These are phyloP conservation scores for Dolichallabes microphthalmus DNA, from an alignment of 2,113 vertebrate genomes.

Conservation along the genomic window DNA sequence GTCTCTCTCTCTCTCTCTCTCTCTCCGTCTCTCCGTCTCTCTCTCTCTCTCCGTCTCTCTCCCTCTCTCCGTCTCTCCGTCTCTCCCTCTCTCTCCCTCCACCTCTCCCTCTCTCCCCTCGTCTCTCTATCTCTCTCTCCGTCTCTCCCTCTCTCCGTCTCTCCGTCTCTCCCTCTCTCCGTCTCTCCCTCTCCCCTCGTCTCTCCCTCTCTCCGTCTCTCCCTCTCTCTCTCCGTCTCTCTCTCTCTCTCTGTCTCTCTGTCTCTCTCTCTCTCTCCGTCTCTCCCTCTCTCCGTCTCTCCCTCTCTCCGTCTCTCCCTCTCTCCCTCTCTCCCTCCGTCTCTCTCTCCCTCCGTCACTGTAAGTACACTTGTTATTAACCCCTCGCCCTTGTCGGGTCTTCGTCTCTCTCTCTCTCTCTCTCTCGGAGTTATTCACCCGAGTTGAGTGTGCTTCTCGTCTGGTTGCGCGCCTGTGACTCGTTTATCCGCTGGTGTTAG, in stretches of 20 bases:
- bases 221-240: neutral
- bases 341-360: conserved; percentile 18
- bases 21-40: too few species aligned
- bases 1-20: neutral
- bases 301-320: neutral
- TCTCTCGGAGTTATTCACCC: conserved; percentile 3
- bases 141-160: conserved; percentile 18
- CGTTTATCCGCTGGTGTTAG: conserved; percentile 51
- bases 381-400: neutral
- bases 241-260: neutral
- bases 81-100: neutral
- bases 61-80: neutral
- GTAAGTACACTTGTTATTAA: conserved; percentile 1
- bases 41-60: neutral
- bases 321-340: neutral
- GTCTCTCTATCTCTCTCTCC: neutral
- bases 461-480: conserved; percentile 18
- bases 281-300: neutral
- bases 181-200: neutral
- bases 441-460: neutral
- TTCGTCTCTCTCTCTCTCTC: neutral
- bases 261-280: neutral
- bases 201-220: neutral
- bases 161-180: neutral
- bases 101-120: too few species aligned